Conservation (phyloP, 2,888 invertebrate species). For the Agrochola litura region DNA sequence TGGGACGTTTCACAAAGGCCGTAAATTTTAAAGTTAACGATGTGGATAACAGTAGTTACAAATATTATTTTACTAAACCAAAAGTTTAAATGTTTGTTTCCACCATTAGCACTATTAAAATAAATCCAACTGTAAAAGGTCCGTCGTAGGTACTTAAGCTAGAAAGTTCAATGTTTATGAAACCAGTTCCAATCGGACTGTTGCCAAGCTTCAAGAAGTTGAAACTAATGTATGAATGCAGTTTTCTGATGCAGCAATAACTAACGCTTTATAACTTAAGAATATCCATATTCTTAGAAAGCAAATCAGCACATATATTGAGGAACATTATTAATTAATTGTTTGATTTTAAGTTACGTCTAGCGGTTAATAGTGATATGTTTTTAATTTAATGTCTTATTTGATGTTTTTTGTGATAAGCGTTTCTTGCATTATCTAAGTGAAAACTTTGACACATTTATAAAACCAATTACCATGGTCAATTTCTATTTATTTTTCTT, state of each 20-base stretch:
- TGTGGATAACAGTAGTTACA: neutral
- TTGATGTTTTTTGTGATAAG: neutral
- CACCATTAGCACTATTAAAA: neutral
- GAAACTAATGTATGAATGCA: neutral
- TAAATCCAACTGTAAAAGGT: conserved; percentile 12
- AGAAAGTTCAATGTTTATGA: conserved; percentile 44
- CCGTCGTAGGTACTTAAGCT: neutral
- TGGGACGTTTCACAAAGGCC: neutral
- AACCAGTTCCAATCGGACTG: conserved; percentile 34
- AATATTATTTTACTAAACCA: neutral
- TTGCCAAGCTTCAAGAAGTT: conserved; percentile 13
- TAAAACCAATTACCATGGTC: neutral
- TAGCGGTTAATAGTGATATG: neutral
- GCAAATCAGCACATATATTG: neutral
- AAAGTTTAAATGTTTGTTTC: neutral
- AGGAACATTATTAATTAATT: neutral
- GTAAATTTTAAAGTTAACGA: conserved; percentile 5
- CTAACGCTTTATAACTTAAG: neutral
- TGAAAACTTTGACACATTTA: neutral
- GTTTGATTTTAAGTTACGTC: neutral
- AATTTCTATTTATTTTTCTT: neutral
- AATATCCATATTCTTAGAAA: neutral
- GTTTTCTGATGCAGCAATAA: neutral
- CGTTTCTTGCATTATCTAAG: neutral
- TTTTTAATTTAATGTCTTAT: neutral